Evolutionary conservation across 2,797 vertebrate species (phyloP).

Genomic region (Catostomus latipinnis): DNA sequence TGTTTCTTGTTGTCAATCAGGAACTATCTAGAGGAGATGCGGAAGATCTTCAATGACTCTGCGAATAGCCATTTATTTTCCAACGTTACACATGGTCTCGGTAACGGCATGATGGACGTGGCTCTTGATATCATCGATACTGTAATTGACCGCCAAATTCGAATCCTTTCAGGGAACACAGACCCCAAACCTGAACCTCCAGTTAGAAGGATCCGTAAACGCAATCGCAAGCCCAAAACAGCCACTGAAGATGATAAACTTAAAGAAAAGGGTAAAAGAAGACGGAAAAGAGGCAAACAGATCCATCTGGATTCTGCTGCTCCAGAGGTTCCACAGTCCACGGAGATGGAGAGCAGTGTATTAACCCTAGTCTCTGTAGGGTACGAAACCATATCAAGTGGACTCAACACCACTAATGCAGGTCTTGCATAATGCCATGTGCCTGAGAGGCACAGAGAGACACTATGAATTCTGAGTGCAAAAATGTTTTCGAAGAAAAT

Average conservation of each 20-base stretch:
- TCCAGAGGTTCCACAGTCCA: slow-evolving; percentile 58
- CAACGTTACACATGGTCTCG: slow-evolving; percentile 80
- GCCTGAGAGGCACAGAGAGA: neutral
- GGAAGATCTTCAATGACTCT: slow-evolving; percentile 78
- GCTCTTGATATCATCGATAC: slow-evolving; percentile 77
- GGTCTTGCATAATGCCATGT: slow-evolving; percentile 57
- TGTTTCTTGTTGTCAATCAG: slow-evolving; percentile 57
- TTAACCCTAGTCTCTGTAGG: slow-evolving; percentile 81
- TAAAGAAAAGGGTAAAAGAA: slow-evolving; percentile 69
- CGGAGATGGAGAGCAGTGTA: slow-evolving; percentile 72
- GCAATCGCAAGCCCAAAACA: slow-evolving; percentile 70
- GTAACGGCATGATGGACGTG: slow-evolving; percentile 79
- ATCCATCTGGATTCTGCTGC: slow-evolving; percentile 54
- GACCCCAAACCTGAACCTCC: slow-evolving; percentile 72
- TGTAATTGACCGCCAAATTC: slow-evolving; percentile 82
- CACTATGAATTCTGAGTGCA: slow-evolving; percentile 35
- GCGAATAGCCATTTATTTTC: slow-evolving; percentile 75
- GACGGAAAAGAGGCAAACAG: slow-evolving; percentile 73
- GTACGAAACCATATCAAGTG: slow-evolving; percentile 79
- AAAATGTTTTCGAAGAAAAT: slow-evolving; percentile 13
- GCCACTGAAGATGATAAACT: slow-evolving; percentile 59
- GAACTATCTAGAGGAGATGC: slow-evolving; percentile 82
- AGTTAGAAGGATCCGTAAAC: slow-evolving; percentile 71
- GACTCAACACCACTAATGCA: slow-evolving; percentile 63
- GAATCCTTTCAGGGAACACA: slow-evolving; percentile 77